phyloP scores from a whole-genome alignment of 1,140 invertebrate genomes.

The Andricus grossulariae region DNA sequence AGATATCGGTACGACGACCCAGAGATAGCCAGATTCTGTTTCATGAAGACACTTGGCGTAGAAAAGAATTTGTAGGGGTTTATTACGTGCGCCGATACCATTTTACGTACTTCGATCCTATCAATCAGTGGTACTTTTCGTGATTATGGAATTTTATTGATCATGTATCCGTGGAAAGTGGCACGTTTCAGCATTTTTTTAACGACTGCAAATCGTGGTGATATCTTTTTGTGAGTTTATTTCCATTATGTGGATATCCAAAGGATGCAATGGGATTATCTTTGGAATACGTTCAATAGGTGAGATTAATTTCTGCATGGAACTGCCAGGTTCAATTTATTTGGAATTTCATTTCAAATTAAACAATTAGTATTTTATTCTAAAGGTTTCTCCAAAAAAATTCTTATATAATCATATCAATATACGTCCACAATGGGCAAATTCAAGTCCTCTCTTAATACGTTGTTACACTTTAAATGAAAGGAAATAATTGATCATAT shows the following conservation, averaged over 20 bases:
- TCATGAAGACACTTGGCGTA: not conserved
- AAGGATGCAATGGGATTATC: constrained; percentile 2
- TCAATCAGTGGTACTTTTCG: not conserved
- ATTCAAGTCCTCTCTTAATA: too few relatives aligned
- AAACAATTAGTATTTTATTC: not conserved
- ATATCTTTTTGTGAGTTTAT: not conserved
- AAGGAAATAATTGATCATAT: not conserved
- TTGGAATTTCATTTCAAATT: not conserved
- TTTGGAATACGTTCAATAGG: not conserved
- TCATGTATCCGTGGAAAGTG: not conserved
- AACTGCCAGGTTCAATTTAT: not conserved
- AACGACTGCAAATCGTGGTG: not conserved
- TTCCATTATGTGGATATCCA: not conserved
- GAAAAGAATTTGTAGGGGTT: not conserved
- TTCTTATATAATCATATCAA: too few relatives aligned
- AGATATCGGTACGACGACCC: constrained; percentile 12
- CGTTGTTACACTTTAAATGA: too few relatives aligned
- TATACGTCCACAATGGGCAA: too few relatives aligned
- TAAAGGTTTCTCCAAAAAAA: too few relatives aligned
- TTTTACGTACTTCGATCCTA: not conserved
- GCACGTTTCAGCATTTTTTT: not conserved
- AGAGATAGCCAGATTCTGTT: not conserved
- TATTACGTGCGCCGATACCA: too few relatives aligned
- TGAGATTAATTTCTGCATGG: constrained; percentile 1
- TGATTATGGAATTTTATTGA: not conserved